phyloP scores from a whole-genome alignment of 2,797 vertebrate species.

The Stomatorhinus walkeri region DNA sequence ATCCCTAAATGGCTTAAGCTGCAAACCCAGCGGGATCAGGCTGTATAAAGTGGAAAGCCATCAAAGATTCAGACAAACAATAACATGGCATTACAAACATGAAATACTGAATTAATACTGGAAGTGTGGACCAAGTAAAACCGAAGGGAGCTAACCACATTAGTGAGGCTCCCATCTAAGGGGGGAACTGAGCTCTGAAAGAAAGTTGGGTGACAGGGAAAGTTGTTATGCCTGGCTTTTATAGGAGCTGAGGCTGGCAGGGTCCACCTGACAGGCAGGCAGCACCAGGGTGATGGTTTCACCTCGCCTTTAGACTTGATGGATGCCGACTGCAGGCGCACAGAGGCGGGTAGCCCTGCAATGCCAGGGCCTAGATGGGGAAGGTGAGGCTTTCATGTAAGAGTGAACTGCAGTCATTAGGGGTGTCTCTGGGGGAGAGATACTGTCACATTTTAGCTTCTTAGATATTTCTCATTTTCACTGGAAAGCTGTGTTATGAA shows the following conservation, averaged over 20 bases:
- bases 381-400: conserved; percentile 9
- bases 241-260: neutral
- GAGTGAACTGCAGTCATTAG: neutral
- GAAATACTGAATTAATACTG: neutral
- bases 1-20: neutral
- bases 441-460: conserved; percentile 4
- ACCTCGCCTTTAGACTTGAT: neutral
- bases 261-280: neutral
- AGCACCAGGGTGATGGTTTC: neutral
- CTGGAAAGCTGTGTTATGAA: neutral
- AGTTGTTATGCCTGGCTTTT: neutral
- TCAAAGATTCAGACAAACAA: neutral
- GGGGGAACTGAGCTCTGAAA: neutral
- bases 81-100: neutral
- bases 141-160: too few species aligned
- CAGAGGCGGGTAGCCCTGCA: neutral
- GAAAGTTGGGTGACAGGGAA: neutral
- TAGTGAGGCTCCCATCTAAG: neutral
- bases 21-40: neutral
- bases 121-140: neutral
- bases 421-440: neutral
- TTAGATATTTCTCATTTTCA: neutral
- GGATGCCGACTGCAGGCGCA: neutral
- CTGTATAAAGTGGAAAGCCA: neutral
- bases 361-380: neutral